phyloP scores from a whole-genome alignment of 2,797 vertebrate species.

The Neosilurus hyrtlii region DNA sequence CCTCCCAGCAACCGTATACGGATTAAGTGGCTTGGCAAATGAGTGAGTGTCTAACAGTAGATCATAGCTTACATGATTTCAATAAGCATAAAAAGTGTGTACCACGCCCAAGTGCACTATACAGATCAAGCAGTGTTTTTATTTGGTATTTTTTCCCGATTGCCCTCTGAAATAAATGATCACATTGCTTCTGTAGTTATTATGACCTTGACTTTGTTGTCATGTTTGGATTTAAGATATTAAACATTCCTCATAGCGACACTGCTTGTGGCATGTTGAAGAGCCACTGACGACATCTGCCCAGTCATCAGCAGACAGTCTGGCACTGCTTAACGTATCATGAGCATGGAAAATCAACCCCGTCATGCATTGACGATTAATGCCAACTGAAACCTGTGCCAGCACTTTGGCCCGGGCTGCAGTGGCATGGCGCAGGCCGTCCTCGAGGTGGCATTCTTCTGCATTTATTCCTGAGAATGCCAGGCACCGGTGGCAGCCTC shows the following conservation, averaged over 20 bases:
- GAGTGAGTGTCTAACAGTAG: background rate
- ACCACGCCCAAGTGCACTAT: background rate
- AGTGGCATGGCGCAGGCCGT: conserved; percentile 32
- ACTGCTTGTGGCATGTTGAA: conserved; percentile 5
- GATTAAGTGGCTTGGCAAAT: no score
- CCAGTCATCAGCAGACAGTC: conserved; percentile 41
- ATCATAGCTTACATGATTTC: background rate
- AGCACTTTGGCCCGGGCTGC: conserved; percentile 30
- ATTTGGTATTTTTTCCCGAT: background rate
- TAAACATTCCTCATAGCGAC: background rate
- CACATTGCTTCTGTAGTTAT: background rate
- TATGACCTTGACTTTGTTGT: conserved; percentile 14
- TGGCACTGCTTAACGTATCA: conserved; percentile 36
- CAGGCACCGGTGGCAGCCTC: conserved; percentile 9
- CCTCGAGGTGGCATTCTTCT: conserved; percentile 42
- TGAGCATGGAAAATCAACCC: conserved; percentile 45
- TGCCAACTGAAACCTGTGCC: conserved; percentile 42
- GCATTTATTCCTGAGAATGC: conserved; percentile 18
- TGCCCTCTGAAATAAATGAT: background rate
- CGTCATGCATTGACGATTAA: conserved; percentile 29
- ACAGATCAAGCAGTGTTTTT: conserved; percentile 4
- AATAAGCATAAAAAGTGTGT: background rate
- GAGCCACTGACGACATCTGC: conserved; percentile 18
- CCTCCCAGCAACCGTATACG: no score
- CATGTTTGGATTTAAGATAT: conserved; percentile 1